Conservation (phyloP, 2,797 vertebrate species). For the Tragopan temminckii region DNA sequence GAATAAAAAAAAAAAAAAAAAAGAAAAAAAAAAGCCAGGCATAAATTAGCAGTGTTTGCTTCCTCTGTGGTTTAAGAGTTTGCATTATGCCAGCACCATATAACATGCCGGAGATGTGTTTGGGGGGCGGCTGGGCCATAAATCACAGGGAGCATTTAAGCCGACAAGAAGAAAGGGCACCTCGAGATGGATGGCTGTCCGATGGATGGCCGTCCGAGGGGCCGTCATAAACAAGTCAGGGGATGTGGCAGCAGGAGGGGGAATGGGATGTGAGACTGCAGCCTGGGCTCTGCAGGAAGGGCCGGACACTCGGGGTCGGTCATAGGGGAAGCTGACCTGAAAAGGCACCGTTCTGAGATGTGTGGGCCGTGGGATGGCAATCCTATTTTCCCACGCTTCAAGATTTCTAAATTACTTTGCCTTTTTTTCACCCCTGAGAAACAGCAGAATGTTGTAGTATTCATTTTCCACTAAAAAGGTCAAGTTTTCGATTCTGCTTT, state of each 20-base stretch:
- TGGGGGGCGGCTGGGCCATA: constrained; percentile 35
- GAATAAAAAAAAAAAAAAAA: background rate
- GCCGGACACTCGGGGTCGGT: rapidly evolving
- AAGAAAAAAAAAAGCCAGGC: background rate
- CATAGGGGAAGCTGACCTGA: background rate
- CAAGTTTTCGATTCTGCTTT: constrained; percentile 36
- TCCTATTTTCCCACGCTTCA: background rate
- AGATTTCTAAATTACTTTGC: constrained; percentile 18
- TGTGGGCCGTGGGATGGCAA: background rate
- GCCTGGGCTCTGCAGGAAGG: background rate
- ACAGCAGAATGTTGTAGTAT: background rate
- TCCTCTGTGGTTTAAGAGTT: background rate
- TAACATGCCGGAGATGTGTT: background rate
- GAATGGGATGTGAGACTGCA: background rate
- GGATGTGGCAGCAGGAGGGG: background rate
- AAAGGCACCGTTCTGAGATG: rapidly evolving
- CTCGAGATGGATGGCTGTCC: constrained; percentile 50
- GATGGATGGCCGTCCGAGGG: background rate
- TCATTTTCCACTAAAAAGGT: constrained; percentile 61
- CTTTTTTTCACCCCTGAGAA: background rate
- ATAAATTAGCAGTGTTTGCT: constrained; percentile 42
- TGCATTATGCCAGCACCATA: background rate
- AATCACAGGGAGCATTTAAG: constrained; percentile 62
- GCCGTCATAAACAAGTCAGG: background rate
- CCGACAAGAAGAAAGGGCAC: constrained; percentile 33